A percentile compares a stretch with the other conserved stretches of the same genome.
phyloP scores from a whole-genome alignment of 2,113 vertebrate species.

The Caretta caretta region DNA sequence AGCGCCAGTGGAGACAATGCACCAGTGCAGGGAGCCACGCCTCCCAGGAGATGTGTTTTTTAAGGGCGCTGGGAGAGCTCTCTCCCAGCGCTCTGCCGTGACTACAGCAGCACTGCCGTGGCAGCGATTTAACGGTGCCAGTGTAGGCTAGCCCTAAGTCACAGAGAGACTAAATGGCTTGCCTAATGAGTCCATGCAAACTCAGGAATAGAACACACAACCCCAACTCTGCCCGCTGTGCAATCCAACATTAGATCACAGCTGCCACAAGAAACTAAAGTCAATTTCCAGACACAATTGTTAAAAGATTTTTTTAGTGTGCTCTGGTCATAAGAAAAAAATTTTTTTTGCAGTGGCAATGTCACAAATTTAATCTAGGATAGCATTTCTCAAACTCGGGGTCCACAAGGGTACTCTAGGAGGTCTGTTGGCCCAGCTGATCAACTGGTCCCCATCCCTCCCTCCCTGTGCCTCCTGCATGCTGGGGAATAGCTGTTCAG shows the following conservation, averaged over 20 bases:
- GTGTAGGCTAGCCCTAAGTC: not conserved
- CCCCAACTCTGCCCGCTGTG: fast-evolving
- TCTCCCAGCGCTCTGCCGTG: too few species aligned
- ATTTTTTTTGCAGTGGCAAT: not conserved
- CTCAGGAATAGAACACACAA: not conserved
- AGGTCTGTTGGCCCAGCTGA: too few species aligned
- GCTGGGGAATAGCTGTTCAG: too few species aligned
- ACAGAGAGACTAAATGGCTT: fast-evolving
- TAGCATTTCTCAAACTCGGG: not conserved
- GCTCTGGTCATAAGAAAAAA: not conserved
- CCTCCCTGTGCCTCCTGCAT: too few species aligned
- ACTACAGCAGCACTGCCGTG: too few species aligned
- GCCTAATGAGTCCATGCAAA: not conserved
- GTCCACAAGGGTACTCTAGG: too few species aligned
- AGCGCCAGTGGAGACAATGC: too few species aligned
- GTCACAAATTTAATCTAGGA: not conserved
- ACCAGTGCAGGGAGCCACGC: too few species aligned
- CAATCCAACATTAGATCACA: not conserved
- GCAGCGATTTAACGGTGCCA: too few species aligned
- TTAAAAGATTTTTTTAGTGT: not conserved
- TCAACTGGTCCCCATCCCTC: too few species aligned
- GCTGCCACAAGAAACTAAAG: not conserved
- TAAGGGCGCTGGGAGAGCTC: too few species aligned
- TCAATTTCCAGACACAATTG: not conserved
- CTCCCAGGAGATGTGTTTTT: too few species aligned